phyloP scores from a whole-genome alignment of 1,140 invertebrate species.

The Caerostris extrusa region DNA sequence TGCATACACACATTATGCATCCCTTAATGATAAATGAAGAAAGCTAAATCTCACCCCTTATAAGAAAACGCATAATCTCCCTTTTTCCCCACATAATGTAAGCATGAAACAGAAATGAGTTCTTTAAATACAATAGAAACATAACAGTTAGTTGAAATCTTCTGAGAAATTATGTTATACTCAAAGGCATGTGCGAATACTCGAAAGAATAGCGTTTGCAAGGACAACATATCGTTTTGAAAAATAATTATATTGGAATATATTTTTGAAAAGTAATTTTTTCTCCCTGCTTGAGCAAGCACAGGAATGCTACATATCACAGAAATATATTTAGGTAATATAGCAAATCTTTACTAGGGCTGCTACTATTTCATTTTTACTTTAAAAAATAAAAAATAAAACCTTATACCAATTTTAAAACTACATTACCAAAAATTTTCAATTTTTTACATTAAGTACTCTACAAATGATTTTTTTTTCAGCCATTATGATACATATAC shows the following conservation, averaged over 20 bases:
- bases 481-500: no score
- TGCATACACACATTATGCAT: conserved; percentile 30
- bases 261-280: conserved; percentile 67
- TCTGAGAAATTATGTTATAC: conserved; percentile 26
- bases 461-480: no score
- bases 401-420: no score
- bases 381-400: neutral
- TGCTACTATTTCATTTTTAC: neutral
- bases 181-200: conserved; percentile 75
- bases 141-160: conserved; percentile 47
- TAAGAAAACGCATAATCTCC: conserved; percentile 28
- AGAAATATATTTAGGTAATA: conserved; percentile 59
- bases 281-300: conserved; percentile 58
- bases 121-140: conserved; percentile 53
- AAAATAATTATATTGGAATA: conserved; percentile 68
- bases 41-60: conserved; percentile 2
- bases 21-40: conserved; percentile 17
- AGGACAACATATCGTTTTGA: conserved; percentile 71
- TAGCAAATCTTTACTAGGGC: conserved; percentile 31
- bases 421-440: no score
- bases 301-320: conserved; percentile 77
- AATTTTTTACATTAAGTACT: no score
- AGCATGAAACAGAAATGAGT: conserved; percentile 31
- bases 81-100: conserved; percentile 45
- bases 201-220: conserved; percentile 61